Evolutionary conservation across 2,113 vertebrate species (phyloP), one percentile per base, ranked within the genome.

Genomic region (Calyptommatus sinebrachiatus): DNA sequence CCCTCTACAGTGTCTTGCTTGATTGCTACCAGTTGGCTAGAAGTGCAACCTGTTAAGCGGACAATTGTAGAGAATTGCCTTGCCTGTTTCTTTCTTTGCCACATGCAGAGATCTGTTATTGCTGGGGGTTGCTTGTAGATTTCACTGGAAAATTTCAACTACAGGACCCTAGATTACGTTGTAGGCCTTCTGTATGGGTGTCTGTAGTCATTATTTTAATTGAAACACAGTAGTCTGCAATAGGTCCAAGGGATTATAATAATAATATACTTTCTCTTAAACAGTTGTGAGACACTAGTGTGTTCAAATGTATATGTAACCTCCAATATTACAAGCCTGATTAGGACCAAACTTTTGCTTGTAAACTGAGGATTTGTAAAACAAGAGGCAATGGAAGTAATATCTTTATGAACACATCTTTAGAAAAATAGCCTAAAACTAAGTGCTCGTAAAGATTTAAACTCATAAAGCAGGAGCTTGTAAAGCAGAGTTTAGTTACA

Each of bases 1-100:
- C 89, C 80, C 78, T 86, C 90, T 89, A 86, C 88, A 81, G 90
- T 87, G 88, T 94, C 93, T 91, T 85, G 90, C 89, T 85, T 95
- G 94, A 94, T 95, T 89, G 93, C 91, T 95, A 86, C 91, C 94
- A 91, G 88, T 92, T 90, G 90, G 89, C 63, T 10, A 83, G 88
- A 91, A 88, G 90, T 89, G 69, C 77, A 91, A 84, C 89, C 87
- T 81, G 78, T 76, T 91, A 83, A 71, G 85, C 83, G 84, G 87
- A 81, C 82, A 53, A 82, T 80, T 81, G 83, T 77, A 89, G 81
- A 53, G 87, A 86, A 81, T 85, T 84, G 87, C 68, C 84, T 85
- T 84, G 87, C 68, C 84, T 89, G 83, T 89, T 91, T 86, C 86
- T 61, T 83, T 71, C 83, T 69, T 71, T 18, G 76, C 88, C 87